These are phyloP conservation scores for Tympanuchus pallidicinctus DNA, from an alignment of 2,113 vertebrate species.

Conservation along the genomic window DNA sequence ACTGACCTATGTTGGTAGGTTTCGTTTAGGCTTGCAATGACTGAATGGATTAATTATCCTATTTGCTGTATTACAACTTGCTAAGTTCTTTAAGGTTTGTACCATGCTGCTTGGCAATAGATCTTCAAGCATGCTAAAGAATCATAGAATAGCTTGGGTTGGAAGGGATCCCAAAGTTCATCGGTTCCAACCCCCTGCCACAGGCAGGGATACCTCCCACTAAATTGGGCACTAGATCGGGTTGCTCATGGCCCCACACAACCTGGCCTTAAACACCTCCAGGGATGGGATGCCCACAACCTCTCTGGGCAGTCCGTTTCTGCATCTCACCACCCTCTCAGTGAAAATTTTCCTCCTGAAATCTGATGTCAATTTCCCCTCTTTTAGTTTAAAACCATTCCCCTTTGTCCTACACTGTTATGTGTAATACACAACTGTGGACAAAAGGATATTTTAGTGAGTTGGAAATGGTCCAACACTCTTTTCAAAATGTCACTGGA, in stretches of 20 bases:
- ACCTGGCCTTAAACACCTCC: too few relatives aligned
- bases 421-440: background rate
- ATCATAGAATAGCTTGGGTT: too few relatives aligned
- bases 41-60: background rate
- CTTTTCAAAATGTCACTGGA: background rate
- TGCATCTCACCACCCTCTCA: too few relatives aligned
- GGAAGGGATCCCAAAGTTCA: background rate
- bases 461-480: background rate
- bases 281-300: too few relatives aligned
- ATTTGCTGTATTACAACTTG: background rate
- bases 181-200: too few relatives aligned
- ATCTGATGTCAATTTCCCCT: too few relatives aligned
- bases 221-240: too few relatives aligned
- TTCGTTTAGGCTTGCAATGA: background rate
- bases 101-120: background rate
- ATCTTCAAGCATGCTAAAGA: background rate
- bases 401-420: background rate
- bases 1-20: background rate
- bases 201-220: too few relatives aligned
- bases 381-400: too few relatives aligned
- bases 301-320: too few relatives aligned
- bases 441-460: background rate
- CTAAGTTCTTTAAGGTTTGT: background rate
- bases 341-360: too few relatives aligned
- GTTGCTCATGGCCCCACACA: too few relatives aligned